Evolutionary conservation across 2,797 vertebrate genomes (phyloP), one percentile per base, ranked within the genome.

Genomic region (Phoeniculus purpureus): DNA sequence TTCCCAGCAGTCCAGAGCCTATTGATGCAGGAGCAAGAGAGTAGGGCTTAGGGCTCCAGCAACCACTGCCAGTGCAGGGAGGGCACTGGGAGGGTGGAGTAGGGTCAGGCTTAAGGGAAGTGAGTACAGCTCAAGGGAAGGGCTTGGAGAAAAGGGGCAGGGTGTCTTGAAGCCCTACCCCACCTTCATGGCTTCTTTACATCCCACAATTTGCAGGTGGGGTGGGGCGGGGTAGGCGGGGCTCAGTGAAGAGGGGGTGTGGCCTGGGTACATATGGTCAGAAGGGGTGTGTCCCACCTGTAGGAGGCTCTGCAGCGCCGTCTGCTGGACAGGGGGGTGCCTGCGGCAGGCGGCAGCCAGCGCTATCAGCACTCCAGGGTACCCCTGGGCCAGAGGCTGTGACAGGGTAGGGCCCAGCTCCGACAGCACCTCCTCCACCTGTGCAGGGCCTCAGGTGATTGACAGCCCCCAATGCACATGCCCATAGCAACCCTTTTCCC

Each of bases 21-120:
- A 32, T 61, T 31, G 6, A 5, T 0, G 10, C 11, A 1, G 6
- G 2, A 31, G 45, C 32, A 3, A 47, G 45, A 20, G 45, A 27
- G 19, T 10, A 19, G 25, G 22, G 12, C 26, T 40, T 15, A 40
- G 40, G 40, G 40, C 40, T 40, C 40, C 40, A 40, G 40, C 40
- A 40, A 15, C 40, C 40, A 40, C 10, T 40, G 40, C 10, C 10
- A 40, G 40, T 10, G 40, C 40, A 40, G 40, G 40, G 40, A 40
- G 40, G 40, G 40, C 40, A 40, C 40, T 40, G 40, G 40, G 40
- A 15, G 40, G 40, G 40, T 10, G 40, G 40, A 15, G 40, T 40
- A 15, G 40, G 40, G 40, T n/a, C n/a, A n/a, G n/a, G n/a, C n/a
- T n/a, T n/a, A n/a, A n/a, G n/a, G n/a, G n/a, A n/a, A n/a, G n/a